These are phyloP conservation scores for Brachyopa scutellaris DNA, from an alignment of 2,888 invertebrate species.

Conservation along the genomic window DNA sequence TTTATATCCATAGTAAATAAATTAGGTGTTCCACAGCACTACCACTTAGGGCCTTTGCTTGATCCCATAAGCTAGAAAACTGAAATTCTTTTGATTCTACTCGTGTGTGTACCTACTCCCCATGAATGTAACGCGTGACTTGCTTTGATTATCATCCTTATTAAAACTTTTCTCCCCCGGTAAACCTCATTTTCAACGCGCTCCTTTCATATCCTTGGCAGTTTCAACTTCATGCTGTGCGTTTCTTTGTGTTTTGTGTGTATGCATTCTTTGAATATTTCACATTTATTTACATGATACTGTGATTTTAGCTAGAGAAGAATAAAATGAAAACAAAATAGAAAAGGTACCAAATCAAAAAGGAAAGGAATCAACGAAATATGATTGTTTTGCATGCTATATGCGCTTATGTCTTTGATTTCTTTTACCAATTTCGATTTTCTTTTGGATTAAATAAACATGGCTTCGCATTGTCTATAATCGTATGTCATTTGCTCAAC, in stretches of 20 bases:
- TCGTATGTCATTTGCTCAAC: constrained; percentile 23
- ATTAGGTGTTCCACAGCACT: not conserved
- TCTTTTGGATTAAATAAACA: constrained; percentile 32
- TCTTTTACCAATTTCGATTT: constrained; percentile 1
- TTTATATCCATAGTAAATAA: too few species aligned
- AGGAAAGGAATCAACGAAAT: constrained; percentile 6
- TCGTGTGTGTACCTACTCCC: not conserved
- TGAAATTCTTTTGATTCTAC: not conserved
- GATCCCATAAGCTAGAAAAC: too few species aligned
- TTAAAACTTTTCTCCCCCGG: too few species aligned
- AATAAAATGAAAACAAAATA: too few species aligned
- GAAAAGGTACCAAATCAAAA: not conserved
- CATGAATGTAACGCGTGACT: not conserved
- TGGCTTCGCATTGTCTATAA: constrained; percentile 5
- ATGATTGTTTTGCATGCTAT: constrained; percentile 41
- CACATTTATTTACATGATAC: constrained; percentile 1
- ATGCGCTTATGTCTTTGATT: not conserved
- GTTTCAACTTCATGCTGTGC: not conserved
- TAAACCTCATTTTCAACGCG: too few species aligned
- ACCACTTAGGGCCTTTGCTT: not conserved
- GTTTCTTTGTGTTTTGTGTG: too few species aligned
- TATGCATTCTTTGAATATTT: not conserved
- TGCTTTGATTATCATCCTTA: not conserved
- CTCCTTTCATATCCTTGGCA: not conserved
- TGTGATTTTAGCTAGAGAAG: too few species aligned